Percentiles rank a stretch among this genome's conserved stretches.
phyloP scores from a whole-genome alignment of 1,140 invertebrate species.

The Linepithema humile region DNA sequence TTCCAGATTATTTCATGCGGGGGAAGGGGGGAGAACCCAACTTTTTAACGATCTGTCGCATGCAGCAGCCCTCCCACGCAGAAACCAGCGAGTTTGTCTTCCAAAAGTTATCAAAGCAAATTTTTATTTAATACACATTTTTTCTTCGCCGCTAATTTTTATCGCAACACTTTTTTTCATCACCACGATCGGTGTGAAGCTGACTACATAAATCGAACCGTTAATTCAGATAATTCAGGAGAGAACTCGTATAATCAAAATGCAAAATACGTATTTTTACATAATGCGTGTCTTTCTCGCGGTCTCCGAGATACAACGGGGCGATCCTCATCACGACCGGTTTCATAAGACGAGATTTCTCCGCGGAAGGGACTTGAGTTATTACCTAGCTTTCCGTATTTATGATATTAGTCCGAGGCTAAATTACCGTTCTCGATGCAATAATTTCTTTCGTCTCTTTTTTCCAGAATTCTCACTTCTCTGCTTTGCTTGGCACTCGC shows the following conservation, averaged over 20 bases:
- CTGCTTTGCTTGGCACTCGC: neutral
- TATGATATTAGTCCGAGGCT: constrained; percentile 40
- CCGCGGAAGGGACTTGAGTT: neutral
- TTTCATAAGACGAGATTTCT: constrained; percentile 37
- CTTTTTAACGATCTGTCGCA: constrained; percentile 58
- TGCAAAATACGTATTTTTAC: neutral
- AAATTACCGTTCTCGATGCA: constrained; percentile 53
- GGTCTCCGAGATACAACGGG: neutral
- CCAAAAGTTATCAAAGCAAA: neutral
- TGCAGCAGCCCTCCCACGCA: neutral
- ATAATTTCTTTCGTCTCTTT: constrained; percentile 32
- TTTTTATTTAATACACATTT: neutral
- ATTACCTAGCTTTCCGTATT: constrained; percentile 35
- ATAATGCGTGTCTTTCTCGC: neutral
- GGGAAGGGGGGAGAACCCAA: constrained; percentile 55
- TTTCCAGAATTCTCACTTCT: neutral
- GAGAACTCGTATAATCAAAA: neutral
- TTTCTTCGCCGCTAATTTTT: neutral
- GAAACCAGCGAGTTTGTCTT: neutral
- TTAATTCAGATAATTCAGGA: neutral
- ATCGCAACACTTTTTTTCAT: neutral
- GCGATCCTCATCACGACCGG: constrained; percentile 41
- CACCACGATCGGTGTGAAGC: neutral
- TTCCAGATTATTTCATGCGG: constrained; percentile 54
- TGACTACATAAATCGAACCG: neutral